Conservation (phyloP, 2,113 vertebrate species). For the Silurus glanis region DNA sequence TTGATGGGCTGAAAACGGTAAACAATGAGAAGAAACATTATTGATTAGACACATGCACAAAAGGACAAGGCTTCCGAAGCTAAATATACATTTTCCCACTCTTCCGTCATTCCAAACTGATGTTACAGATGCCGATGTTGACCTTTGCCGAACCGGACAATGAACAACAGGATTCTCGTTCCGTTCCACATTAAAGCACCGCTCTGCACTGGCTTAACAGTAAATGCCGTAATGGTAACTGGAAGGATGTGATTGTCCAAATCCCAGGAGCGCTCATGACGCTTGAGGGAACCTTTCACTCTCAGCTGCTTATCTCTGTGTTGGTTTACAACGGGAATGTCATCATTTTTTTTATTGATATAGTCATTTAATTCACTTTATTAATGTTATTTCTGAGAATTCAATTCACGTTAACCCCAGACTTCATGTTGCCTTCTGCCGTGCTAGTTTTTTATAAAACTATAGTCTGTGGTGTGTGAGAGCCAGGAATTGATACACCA, state of each 20-base stretch:
- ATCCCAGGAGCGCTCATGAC: slow-evolving; percentile 6
- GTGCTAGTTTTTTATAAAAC: no score
- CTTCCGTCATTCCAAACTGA: not conserved
- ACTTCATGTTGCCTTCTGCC: no score
- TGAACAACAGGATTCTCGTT: slow-evolving; percentile 8
- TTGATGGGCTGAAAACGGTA: no score
- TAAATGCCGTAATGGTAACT: not conserved
- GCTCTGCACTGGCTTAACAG: not conserved
- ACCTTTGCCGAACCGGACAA: not conserved
- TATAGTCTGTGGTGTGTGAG: no score
- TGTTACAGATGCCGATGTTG: not conserved
- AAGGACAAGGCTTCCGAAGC: slow-evolving; percentile 2
- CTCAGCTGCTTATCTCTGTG: not conserved
- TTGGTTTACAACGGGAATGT: not conserved
- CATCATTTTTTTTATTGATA: not conserved
- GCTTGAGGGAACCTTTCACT: not conserved
- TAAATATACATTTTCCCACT: slow-evolving; percentile 28
- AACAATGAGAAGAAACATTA: no score
- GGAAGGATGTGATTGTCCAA: not conserved
- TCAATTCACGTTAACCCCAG: no score
- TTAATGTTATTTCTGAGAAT: not conserved
- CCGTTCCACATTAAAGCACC: not conserved
- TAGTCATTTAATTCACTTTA: slow-evolving; percentile 12
- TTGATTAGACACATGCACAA: slow-evolving; percentile 5
- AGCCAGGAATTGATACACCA: no score